Base-by-base conservation (phyloP, 1,140 invertebrate species). In the Tetramorium alpestre region DNA sequence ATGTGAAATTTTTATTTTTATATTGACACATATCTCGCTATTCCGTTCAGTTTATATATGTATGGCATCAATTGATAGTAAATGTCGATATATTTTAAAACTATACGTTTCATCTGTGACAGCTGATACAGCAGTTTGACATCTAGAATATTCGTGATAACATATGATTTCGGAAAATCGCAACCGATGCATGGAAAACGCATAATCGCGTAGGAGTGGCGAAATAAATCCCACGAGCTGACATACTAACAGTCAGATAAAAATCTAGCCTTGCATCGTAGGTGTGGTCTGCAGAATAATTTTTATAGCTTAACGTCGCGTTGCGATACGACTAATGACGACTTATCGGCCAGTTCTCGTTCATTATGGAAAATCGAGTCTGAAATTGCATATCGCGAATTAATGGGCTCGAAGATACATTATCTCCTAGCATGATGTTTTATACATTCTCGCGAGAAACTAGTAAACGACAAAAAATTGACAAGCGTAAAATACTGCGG, bases 181-280 rank as follows among this genome's bases (percentile, higher is more conserved):
- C 38, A n/a, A 18, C n/a, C 22, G 22, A 1, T 81, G 33, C 13
- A 18, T 73, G 38, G 65, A 60, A 54, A 51, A 86, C 16, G 56
- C 69, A 33, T 72, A 86, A 89, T 65, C 25, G 33, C 2, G 54
- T 25, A 47, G 49, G 78, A 73, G 65, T 88, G 88, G 56, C 54
- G 41, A 91, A 92, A 87, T 87, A 90, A 87, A 89, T 87, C 76
- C 76, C 65, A 85, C 58, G 85, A 92, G 81, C 89, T 87, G 78
- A 84, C 62, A 82, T 75, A 90, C 67, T 82, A 67, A 60, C 69
- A 58, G 47, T 25, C 8, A 87, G 88, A 93, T 93, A 90, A 92
- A 92, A 90, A 92, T 92, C 88, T 92, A 80, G 85, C 92, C 92
- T 93, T 93, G 92, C 49, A 51, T 85, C 75, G 89, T 88, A 93